phyloP scores from a whole-genome alignment of 1,140 invertebrate genomes.

The Drosophila prosaltans region DNA sequence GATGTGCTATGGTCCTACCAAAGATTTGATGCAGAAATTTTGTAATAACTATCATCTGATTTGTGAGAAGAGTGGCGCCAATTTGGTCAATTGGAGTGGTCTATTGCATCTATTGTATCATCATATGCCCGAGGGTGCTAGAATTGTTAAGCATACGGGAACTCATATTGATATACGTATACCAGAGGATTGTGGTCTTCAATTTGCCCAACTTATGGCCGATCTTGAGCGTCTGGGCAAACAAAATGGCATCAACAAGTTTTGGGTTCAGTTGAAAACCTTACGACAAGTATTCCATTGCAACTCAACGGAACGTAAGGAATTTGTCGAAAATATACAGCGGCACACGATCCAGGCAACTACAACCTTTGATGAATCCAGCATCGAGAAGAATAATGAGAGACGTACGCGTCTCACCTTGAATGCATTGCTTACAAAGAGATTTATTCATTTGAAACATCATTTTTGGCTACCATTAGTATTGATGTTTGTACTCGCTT shows the following conservation, averaged over 20 bases:
- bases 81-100: neutral
- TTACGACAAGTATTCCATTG: neutral
- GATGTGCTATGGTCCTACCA: constrained; percentile 87
- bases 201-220: neutral
- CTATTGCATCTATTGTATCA: neutral
- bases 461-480: neutral
- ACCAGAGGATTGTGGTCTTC: neutral
- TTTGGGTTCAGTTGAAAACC: neutral
- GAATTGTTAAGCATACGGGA: neutral
- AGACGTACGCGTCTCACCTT: neutral
- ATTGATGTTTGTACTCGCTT: neutral
- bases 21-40: neutral
- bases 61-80: neutral
- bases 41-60: neutral
- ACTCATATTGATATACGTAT: neutral
- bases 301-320: neutral
- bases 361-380: neutral
- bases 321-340: neutral
- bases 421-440: neutral
- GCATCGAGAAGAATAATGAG: neutral
- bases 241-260: neutral
- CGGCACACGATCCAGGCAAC: neutral
- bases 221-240: neutral
- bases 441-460: neutral
- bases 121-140: neutral